Percentiles rank a stretch among this genome's conserved stretches.
phyloP scores from a whole-genome alignment of 2,888 invertebrate species.

The Dasypolia templi region DNA sequence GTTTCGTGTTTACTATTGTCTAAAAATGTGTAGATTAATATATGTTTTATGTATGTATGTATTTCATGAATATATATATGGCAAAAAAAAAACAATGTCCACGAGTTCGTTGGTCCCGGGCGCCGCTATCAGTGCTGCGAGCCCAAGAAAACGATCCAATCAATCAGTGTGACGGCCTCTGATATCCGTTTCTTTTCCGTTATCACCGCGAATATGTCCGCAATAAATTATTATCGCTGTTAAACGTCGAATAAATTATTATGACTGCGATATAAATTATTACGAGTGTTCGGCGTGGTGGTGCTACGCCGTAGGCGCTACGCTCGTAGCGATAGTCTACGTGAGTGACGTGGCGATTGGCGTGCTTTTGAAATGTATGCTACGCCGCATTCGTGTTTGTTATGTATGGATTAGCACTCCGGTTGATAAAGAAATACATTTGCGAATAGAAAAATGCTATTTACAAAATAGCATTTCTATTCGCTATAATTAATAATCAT shows the following conservation, averaged over 20 bases:
- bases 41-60: too few relatives aligned
- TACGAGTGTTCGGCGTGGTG: slow-evolving; percentile 45
- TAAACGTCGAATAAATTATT: slow-evolving; percentile 60
- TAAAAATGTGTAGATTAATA: too few relatives aligned
- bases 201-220: slow-evolving; percentile 66
- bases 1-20: too few relatives aligned
- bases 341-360: slow-evolving; percentile 47
- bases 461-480: too few relatives aligned
- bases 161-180: slow-evolving; percentile 68
- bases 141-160: slow-evolving; percentile 67
- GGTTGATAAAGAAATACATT: slow-evolving; percentile 33
- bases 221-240: slow-evolving; percentile 64
- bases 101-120: slow-evolving; percentile 36
- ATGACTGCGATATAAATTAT: slow-evolving; percentile 55
- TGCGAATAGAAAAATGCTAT: slow-evolving; percentile 14
- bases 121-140: slow-evolving; percentile 59
- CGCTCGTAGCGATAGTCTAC: slow-evolving; percentile 41
- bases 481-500: too few relatives aligned
- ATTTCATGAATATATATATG: too few relatives aligned
- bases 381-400: slow-evolving; percentile 14
- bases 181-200: slow-evolving; percentile 66
- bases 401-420: slow-evolving; percentile 26
- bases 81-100: slow-evolving; percentile 37
- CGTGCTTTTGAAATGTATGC: slow-evolving; percentile 39
- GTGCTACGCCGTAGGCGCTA: slow-evolving; percentile 50